Conservation (phyloP, 2,797 vertebrate species). For the Lithobates sylvaticus region DNA sequence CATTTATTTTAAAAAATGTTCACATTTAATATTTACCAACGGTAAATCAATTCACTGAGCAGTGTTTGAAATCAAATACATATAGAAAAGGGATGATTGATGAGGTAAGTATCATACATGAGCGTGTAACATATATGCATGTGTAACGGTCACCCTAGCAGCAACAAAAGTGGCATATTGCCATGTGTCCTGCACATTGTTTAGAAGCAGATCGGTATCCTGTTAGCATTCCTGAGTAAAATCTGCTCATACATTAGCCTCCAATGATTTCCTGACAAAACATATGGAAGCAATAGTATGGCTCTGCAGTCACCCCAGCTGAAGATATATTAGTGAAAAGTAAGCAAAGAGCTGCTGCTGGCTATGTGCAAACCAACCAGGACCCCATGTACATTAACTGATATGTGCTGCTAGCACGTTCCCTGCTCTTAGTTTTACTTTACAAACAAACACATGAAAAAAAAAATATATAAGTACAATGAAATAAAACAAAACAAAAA, state of each 20-base stretch:
- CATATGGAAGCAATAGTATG: conserved; percentile 97
- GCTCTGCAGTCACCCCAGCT: conserved; percentile 72
- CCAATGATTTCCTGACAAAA: conserved; percentile 81
- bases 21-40: too few relatives aligned
- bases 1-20: too few relatives aligned
- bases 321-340: conserved; percentile 69
- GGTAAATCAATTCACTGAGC: too few relatives aligned
- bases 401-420: neutral
- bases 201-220: conserved; percentile 78
- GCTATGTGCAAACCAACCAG: conserved; percentile 36
- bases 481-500: neutral
- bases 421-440: too few relatives aligned
- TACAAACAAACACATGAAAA: too few relatives aligned
- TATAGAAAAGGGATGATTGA: too few relatives aligned
- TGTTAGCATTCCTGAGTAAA: conserved; percentile 78
- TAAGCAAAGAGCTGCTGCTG: conserved; percentile 60
- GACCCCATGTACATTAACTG: neutral
- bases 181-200: conserved; percentile 64
- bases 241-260: conserved; percentile 76
- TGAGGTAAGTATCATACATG: too few relatives aligned
- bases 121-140: neutral
- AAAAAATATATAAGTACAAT: too few relatives aligned
- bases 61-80: too few relatives aligned
- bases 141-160: neutral
- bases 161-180: neutral